Percentiles rank a stretch among this genome's conserved stretches.
Evolutionary conservation across 1,140 invertebrate species (phyloP).

Genomic region (Meloidogyne chitwoodi): DNA sequence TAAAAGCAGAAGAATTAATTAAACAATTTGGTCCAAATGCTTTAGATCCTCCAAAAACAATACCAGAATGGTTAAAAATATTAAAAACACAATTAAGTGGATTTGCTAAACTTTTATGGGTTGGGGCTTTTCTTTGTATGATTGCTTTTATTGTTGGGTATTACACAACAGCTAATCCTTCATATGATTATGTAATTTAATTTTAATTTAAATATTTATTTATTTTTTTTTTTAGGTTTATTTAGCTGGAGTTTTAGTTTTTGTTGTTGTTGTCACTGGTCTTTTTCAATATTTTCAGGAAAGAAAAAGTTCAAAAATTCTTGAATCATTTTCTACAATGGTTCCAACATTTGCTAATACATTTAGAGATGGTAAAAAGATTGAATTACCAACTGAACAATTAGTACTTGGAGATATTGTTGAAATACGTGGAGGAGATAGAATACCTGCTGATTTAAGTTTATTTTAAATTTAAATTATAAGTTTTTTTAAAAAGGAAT

Average conservation of each 20-base stretch:
- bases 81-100: constrained; percentile 60
- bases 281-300: constrained; percentile 80
- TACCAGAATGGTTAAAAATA: constrained; percentile 60
- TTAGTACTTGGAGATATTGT: constrained; percentile 51
- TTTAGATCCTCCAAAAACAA: constrained; percentile 59
- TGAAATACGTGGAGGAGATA: constrained; percentile 47
- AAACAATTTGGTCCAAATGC: constrained; percentile 70
- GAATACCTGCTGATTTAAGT: constrained; percentile 48
- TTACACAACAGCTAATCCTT: constrained; percentile 49
- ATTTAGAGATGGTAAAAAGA: constrained; percentile 34
- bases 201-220: background rate
- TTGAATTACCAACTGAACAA: constrained; percentile 32
- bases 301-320: constrained; percentile 77
- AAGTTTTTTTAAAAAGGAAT: constrained; percentile 32
- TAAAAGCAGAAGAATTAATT: constrained; percentile 57
- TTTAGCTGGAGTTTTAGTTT: constrained; percentile 85
- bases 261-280: constrained; percentile 90
- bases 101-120: constrained; percentile 60
- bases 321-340: constrained; percentile 66
- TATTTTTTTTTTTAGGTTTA: constrained; percentile 65
- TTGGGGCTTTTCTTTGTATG: constrained; percentile 60
- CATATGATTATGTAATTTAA: constrained; percentile 55
- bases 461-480: constrained; percentile 12
- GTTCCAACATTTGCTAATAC: constrained; percentile 34
- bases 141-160: constrained; percentile 58